These are phyloP conservation scores for Styela plicata DNA, from an alignment of 23 tunicate genomes.

Conservation along the genomic window DNA sequence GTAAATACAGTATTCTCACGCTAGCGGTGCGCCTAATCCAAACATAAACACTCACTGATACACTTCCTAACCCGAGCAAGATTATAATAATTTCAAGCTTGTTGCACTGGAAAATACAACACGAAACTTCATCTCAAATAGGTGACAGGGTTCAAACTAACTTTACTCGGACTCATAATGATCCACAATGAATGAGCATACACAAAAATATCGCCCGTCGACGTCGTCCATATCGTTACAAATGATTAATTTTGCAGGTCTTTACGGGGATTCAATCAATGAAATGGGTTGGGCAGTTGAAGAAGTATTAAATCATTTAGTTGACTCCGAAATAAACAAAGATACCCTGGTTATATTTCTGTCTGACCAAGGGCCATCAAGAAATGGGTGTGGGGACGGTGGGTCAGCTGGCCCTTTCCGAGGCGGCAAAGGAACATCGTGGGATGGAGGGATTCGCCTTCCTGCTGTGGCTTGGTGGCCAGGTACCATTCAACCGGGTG, in stretches of 20 bases:
- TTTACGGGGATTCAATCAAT: slow-evolving; percentile 64
- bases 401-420: slow-evolving; percentile 25
- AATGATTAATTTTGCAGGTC: slow-evolving; percentile 45
- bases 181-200: too few relatives aligned
- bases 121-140: too few relatives aligned
- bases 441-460: slow-evolving; percentile 44
- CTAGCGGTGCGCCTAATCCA: too few relatives aligned
- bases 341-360: slow-evolving; percentile 29
- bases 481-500: slow-evolving; percentile 14
- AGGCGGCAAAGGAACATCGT: slow-evolving; percentile 34
- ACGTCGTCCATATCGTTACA: too few relatives aligned
- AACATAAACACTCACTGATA: too few relatives aligned
- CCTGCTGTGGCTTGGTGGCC: slow-evolving; percentile 50
- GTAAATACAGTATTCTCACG: too few relatives aligned
- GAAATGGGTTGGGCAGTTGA: slow-evolving; percentile 27
- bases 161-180: too few relatives aligned
- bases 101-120: too few relatives aligned
- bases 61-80: too few relatives aligned
- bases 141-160: too few relatives aligned
- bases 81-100: too few relatives aligned
- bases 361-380: slow-evolving; percentile 36
- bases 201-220: too few relatives aligned
- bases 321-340: not conserved
- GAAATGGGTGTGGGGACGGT: slow-evolving; percentile 15
- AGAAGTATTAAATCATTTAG: slow-evolving; percentile 17